A percentile compares a stretch with the other conserved stretches of the same genome.
Evolutionary conservation across 2,797 vertebrate genomes (phyloP).

Genomic region (Molossus alvarezi): DNA sequence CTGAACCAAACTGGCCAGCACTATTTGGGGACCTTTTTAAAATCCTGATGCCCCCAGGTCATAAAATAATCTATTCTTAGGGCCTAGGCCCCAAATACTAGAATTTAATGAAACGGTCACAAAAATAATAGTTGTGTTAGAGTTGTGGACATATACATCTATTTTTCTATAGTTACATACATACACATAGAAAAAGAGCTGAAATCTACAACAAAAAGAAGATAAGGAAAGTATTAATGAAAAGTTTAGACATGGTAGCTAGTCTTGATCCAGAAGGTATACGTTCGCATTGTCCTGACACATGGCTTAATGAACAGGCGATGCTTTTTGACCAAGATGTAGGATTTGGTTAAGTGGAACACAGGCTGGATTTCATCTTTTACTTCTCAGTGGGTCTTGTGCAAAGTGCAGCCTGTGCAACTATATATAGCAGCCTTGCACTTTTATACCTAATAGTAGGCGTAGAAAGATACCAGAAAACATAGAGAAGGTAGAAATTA

Average conservation of each 20-base stretch:
- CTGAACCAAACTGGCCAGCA: too few species aligned
- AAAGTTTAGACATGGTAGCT: not conserved
- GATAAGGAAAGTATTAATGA: conserved; percentile 23
- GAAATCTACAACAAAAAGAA: conserved; percentile 24
- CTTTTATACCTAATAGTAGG: not conserved
- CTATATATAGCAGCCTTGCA: not conserved
- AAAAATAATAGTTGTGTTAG: conserved; percentile 23
- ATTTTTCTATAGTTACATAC: not conserved
- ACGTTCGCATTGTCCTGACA: not conserved
- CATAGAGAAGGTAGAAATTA: not conserved
- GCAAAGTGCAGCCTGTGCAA: not conserved
- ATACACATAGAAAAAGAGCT: conserved; percentile 11
- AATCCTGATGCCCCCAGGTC: not conserved
- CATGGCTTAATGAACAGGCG: conserved; percentile 9
- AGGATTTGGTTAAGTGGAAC: conserved; percentile 10
- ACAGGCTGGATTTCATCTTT: conserved; percentile 54
- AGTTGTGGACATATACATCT: not conserved
- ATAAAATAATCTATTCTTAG: not conserved
- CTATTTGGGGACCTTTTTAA: not conserved
- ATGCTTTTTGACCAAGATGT: not conserved
- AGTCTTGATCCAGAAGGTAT: not conserved
- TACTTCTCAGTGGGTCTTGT: not conserved
- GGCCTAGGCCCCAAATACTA: not conserved
- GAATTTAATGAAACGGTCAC: not conserved
- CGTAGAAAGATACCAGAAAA: conserved; percentile 15